Evolutionary conservation across 1,140 invertebrate genomes (phyloP), one percentile per base, ranked within the genome.

Genomic region (Melanaphis sacchari): DNA sequence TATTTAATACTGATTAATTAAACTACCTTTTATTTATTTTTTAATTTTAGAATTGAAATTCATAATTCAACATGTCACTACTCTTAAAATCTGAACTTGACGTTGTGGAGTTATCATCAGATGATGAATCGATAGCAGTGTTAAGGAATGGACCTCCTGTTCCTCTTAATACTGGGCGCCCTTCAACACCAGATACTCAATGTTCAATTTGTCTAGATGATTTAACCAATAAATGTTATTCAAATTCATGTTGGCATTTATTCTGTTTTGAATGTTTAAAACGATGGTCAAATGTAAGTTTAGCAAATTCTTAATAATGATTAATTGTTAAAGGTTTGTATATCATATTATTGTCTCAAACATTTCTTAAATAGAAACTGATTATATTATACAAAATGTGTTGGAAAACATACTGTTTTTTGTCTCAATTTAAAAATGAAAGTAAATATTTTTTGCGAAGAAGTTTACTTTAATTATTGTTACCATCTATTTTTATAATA

Each of bases 231-330:
- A 93, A 41, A 93, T 85, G 91, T 43, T 7, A 93, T 84, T 38
- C 91, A 85, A 26, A 93, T 85, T 11, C 81, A 85, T 93, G 91
- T 84, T 85, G 81, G 43, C 91, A 93, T 85, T 18, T 85, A 82
- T 93, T 93, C 21, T 93, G 91, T 93, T 93, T 93, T 54, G 81
- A 85, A 40, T 93, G 91, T 54, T 93, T 93, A 52, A 54, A 54
- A 93, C 81, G 81, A 54, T 93, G 91, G 91, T 85, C 91, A 54
- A 40, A 9, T 40, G 91, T 93, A 52, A 93, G 91, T 93, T 54
- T n/a, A 90, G 26, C 22, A 41, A 9, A 82, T 38, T 4, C 21
- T 82, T 38, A 40, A 41, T 84, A 41, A 41, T 41, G 3, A 84
- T 26, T 41, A 41, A 84, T 41, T 31, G 7, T 54, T 54, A 54